Base-by-base conservation (phyloP, 1,140 invertebrate genomes). In the Rhysida immarginata region DNA sequence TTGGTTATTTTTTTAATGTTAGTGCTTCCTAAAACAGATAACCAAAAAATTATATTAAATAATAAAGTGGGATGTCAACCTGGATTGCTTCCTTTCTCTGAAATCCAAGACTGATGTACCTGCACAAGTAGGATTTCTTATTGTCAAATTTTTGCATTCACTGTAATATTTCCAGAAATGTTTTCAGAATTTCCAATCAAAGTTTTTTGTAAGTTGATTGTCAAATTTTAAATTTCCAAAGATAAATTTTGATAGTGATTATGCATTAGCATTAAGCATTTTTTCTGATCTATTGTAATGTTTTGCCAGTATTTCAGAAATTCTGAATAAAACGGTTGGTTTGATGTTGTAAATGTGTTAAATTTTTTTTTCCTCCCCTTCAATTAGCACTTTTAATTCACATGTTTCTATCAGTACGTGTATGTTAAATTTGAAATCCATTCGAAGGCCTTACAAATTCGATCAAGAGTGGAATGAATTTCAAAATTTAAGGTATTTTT, bases 181-280 rank as follows among this genome's bases (percentile, higher is more conserved):
- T 18, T 48, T 48, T 48, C 14, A 48, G 45, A 20, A 48, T 48
- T 48, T 48, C n/a, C 21, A 48, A 48, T 48, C 45, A 48, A 48
- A 48, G 45, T 48, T 48, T n/a, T n/a, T 48, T 48, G 45, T 48
- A 48, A 48, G 14, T 48, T 48, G 23, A 48, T 23, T 48, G 45
- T 48, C 8, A 8, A 48, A 48, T 48, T 23, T 13, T 48, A 13
- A 48, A 23, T 14, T 23, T 48, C 45, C 23, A 18, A 48, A 48
- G 45, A 48, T 48, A 20, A 48, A 20, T 48, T 48, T 48, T 48
- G 45, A 48, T 48, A 48, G 45, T 48, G 21, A 48, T 48, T 48
- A 48, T 48, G 45, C 45, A 48, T 48, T 48, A 48, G 45, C 8
- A 20, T 48, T 48, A 48, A 13, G 45, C 45, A 48, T 48, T 48